A percentile compares a stretch with the other conserved stretches of the same genome.
These are phyloP conservation scores for Pterois miles DNA, from an alignment of 2,797 vertebrate genomes.

Conservation along the genomic window DNA sequence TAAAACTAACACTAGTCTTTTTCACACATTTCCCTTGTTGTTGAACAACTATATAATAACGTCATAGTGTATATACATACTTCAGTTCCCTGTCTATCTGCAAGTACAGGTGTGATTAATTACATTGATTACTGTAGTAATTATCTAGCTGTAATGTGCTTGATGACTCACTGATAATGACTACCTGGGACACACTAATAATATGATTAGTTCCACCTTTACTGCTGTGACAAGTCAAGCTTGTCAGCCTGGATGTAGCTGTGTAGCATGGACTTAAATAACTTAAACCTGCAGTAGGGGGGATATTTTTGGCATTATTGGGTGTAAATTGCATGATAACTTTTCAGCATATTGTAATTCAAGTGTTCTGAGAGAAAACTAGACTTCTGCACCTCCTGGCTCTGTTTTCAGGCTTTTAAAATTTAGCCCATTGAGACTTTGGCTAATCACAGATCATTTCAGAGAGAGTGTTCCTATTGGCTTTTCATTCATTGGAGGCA, in stretches of 20 bases:
- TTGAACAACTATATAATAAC: background rate
- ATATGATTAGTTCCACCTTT: background rate
- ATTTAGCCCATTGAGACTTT: too few relatives aligned
- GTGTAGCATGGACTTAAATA: background rate
- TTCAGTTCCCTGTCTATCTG: too few relatives aligned
- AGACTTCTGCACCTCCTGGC: rapidly evolving
- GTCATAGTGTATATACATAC: too few relatives aligned
- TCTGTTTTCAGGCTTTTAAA: too few relatives aligned
- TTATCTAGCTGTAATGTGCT: background rate
- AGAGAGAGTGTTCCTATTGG: too few relatives aligned
- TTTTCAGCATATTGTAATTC: too few relatives aligned
- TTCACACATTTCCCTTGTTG: background rate
- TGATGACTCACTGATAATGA: background rate
- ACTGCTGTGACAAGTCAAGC: background rate
- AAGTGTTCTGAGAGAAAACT: too few relatives aligned
- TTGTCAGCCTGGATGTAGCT: background rate
- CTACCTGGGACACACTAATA: background rate
- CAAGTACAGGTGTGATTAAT: conserved; percentile 18
- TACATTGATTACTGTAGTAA: background rate
- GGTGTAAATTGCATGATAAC: too few relatives aligned
- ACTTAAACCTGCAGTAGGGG: too few relatives aligned
- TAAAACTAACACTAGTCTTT: background rate
- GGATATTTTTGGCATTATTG: too few relatives aligned
- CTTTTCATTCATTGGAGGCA: too few relatives aligned
- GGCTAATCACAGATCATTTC: too few relatives aligned